Conservation (phyloP, 2,113 vertebrate species). For the Sciurus niger region DNA sequence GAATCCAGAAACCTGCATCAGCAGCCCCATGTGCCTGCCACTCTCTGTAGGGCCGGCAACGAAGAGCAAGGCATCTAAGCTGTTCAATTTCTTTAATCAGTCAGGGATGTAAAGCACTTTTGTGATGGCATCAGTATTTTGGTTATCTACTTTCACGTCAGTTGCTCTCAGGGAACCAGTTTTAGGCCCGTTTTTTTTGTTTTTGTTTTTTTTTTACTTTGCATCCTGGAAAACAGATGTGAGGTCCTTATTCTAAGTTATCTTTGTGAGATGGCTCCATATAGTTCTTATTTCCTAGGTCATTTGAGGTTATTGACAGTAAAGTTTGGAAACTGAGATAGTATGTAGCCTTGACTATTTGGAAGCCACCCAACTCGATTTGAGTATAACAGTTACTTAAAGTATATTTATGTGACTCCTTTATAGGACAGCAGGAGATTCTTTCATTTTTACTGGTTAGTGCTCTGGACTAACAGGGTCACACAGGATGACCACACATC, state of each 20-base stretch:
- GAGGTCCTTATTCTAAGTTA: background rate
- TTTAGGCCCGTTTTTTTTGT: background rate
- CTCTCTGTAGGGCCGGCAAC: background rate
- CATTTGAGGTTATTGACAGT: constrained; percentile 74
- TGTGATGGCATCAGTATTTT: background rate
- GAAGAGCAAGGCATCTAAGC: background rate
- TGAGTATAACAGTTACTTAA: constrained; percentile 77
- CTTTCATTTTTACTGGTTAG: constrained; percentile 50
- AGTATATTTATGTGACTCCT: constrained; percentile 72
- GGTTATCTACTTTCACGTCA: background rate
- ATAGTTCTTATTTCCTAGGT: constrained; percentile 59
- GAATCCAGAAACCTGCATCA: background rate
- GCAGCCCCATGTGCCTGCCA: background rate
- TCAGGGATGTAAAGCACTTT: background rate
- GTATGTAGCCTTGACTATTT: constrained; percentile 75
- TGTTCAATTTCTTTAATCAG: background rate
- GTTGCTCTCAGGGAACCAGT: background rate
- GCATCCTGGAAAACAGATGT: background rate
- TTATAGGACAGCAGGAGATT: constrained; percentile 66
- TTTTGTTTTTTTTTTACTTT: background rate
- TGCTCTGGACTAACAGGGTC: constrained; percentile 21
- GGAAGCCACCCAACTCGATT: constrained; percentile 83
- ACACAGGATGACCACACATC: constrained; percentile 44
- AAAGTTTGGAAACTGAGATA: constrained; percentile 81
- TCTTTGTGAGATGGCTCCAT: constrained; percentile 34